These are phyloP conservation scores for Hepsetus odoe DNA, from an alignment of 2,113 vertebrate species.

Conservation along the genomic window DNA sequence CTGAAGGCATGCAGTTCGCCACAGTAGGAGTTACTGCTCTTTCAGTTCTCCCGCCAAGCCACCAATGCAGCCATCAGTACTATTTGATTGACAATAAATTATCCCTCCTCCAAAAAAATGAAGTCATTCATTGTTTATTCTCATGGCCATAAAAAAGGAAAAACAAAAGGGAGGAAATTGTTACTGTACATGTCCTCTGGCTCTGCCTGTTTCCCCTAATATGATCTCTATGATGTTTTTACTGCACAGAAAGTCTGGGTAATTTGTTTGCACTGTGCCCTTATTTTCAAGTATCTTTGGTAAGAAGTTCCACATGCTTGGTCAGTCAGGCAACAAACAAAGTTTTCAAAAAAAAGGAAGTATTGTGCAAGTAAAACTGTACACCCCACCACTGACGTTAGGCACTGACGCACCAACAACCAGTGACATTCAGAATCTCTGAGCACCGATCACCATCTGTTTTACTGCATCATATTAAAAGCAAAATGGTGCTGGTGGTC, in stretches of 20 bases:
- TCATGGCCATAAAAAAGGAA: not conserved
- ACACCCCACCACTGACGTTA: no score
- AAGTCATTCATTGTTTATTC: not conserved
- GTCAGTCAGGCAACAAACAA: no score
- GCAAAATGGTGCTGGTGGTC: no score
- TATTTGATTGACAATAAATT: constrained; percentile 17
- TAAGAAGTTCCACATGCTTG: no score
- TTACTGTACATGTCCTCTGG: not conserved
- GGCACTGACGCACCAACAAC: no score
- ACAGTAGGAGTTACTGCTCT: constrained; percentile 11
- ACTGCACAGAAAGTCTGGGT: not conserved
- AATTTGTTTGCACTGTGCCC: no score
- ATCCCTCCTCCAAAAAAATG: not conserved
- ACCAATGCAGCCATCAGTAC: constrained; percentile 1
- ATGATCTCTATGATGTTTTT: not conserved
- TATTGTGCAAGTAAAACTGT: no score
- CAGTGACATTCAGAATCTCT: no score
- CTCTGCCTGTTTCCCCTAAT: not conserved
- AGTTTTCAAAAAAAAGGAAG: no score
- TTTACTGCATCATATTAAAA: no score
- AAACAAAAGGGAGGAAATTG: not conserved
- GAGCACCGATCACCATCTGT: no score
- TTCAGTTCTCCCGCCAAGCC: constrained; percentile 16
- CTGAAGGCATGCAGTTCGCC: constrained; percentile 17
- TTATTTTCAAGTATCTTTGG: no score